A percentile compares a stretch with the other conserved stretches of the same genome.
phyloP scores from a whole-genome alignment of 2,888 invertebrate genomes.

The Kuschelorhynchus macadamiae region DNA sequence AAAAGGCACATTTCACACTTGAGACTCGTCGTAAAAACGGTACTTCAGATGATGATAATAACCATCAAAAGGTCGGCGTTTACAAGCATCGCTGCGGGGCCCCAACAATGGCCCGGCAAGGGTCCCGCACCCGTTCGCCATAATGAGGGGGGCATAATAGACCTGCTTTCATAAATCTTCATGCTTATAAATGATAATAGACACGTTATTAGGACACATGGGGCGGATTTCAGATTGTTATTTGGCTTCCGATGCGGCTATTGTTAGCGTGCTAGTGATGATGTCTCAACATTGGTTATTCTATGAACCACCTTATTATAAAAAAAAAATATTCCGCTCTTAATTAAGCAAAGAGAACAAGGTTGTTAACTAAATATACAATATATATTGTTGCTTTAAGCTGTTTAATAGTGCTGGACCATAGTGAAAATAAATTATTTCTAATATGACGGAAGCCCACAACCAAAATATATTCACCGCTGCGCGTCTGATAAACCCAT shows the following conservation, averaged over 20 bases:
- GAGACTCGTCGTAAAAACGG: slow-evolving; percentile 12
- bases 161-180: slow-evolving; percentile 25
- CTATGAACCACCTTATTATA: too few species aligned
- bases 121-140: slow-evolving; percentile 44
- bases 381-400: too few species aligned
- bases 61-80: slow-evolving; percentile 15
- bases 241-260: slow-evolving; percentile 24
- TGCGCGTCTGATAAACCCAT: too few species aligned
- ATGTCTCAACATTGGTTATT: too few species aligned
- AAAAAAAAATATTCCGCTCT: too few species aligned
- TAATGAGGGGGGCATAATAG: slow-evolving; percentile 39
- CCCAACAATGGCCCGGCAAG: slow-evolving; percentile 36
- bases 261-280: too few species aligned
- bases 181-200: slow-evolving; percentile 19
- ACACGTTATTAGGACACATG: slow-evolving; percentile 1
- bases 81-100: slow-evolving; percentile 30
- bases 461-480: too few species aligned
- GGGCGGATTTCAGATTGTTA: slow-evolving; percentile 4
- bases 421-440: too few species aligned
- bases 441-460: too few species aligned
- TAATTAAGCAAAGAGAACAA: too few species aligned
- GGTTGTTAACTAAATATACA: too few species aligned
- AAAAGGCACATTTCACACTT: slow-evolving; percentile 35
- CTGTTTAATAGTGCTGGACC: too few species aligned
- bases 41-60: slow-evolving; percentile 31